Percentiles rank a stretch among this genome's conserved stretches.
Evolutionary conservation across 2,113 vertebrate genomes (phyloP).

Genomic region (Galemys pyrenaicus): DNA sequence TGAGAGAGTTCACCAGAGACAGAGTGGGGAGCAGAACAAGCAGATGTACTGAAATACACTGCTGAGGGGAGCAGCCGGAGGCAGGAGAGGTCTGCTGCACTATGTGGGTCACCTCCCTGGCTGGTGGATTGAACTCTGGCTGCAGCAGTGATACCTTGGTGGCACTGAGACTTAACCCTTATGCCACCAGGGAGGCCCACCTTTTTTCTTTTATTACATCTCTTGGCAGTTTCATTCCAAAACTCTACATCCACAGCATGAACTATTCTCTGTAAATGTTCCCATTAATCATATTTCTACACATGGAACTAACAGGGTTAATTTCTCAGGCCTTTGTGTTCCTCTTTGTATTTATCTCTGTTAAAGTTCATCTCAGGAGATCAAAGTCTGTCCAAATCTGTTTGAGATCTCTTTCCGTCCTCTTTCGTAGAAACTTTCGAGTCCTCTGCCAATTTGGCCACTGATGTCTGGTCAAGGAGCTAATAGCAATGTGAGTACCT

Average conservation of each 20-base stretch:
- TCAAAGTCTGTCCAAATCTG: neutral
- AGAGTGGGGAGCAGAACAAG: too few species aligned
- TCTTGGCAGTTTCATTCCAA: neutral
- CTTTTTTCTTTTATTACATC: too few species aligned
- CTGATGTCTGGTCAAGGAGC: neutral
- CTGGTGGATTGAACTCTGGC: too few species aligned
- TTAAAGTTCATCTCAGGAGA: neutral
- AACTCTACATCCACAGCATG: neutral
- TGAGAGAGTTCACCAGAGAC: too few species aligned
- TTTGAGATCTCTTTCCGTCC: neutral
- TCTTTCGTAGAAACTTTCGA: neutral
- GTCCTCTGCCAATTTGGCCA: neutral
- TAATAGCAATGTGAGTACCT: neutral
- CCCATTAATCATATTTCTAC: neutral
- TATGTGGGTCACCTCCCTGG: too few species aligned
- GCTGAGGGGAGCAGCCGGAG: too few species aligned
- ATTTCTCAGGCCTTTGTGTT: neutral
- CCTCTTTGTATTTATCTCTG: neutral
- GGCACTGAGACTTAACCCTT: too few species aligned
- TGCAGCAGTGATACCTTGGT: too few species aligned
- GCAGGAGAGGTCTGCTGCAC: too few species aligned
- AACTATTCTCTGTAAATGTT: neutral
- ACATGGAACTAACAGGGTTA: neutral
- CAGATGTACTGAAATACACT: too few species aligned
- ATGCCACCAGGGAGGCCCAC: too few species aligned